Evolutionary conservation across 2,113 vertebrate genomes (phyloP).

Genomic region (Xiphias gladius): DNA sequence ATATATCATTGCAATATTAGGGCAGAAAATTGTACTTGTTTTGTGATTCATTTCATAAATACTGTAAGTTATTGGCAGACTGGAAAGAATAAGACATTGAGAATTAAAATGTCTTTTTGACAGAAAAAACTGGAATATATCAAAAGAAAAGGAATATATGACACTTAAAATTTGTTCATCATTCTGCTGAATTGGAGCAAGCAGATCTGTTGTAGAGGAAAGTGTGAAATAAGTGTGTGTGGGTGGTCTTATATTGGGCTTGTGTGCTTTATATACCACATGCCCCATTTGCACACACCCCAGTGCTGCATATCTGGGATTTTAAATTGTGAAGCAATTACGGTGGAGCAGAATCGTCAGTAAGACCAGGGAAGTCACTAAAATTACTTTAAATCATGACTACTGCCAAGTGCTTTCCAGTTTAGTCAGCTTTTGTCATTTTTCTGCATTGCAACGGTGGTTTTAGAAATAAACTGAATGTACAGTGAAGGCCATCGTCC

Average conservation of each 20-base stretch:
- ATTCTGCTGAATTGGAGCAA: slow-evolving; percentile 17
- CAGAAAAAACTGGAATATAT: background rate
- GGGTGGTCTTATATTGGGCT: slow-evolving; percentile 24
- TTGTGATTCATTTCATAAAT: background rate
- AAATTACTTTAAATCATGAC: slow-evolving; percentile 19
- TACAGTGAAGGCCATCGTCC: background rate
- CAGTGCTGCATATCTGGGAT: slow-evolving; percentile 36
- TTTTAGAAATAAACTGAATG: background rate
- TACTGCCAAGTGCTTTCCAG: background rate
- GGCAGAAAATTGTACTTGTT: background rate
- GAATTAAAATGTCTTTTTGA: background rate
- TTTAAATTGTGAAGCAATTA: slow-evolving; percentile 50
- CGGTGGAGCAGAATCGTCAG: background rate
- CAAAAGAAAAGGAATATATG: background rate
- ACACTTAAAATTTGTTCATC: background rate
- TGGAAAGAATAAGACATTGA: background rate
- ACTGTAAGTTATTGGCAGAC: background rate
- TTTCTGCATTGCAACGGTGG: background rate
- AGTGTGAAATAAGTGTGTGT: slow-evolving; percentile 34
- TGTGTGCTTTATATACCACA: slow-evolving; percentile 34
- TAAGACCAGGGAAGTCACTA: slow-evolving; percentile 8
- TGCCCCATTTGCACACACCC: slow-evolving; percentile 21
- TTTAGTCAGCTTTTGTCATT: background rate
- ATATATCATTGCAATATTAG: background rate
- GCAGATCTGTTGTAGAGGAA: background rate